Percentiles rank a stretch among this genome's conserved stretches.
These are phyloP conservation scores for Sebastes fasciatus DNA, from an alignment of 2,113 vertebrate genomes.

Conservation along the genomic window DNA sequence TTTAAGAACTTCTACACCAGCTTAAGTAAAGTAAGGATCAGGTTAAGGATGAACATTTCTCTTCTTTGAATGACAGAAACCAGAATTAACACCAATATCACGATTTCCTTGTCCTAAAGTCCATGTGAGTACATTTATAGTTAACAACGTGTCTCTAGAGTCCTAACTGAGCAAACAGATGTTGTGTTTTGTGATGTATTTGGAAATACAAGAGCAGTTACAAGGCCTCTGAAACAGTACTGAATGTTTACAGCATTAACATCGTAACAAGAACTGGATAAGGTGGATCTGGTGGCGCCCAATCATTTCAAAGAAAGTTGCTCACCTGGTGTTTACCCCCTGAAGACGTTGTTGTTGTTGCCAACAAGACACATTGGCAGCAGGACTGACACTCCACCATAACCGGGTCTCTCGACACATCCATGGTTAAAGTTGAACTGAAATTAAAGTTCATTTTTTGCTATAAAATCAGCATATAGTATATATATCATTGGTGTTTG, in stretches of 20 bases:
- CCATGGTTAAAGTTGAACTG: not conserved
- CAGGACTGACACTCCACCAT: conserved; percentile 6
- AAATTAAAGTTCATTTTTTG: not conserved
- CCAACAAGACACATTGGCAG: conserved; percentile 8
- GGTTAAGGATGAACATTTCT: conserved; percentile 17
- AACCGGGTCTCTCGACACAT: not conserved
- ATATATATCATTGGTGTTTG: too few relatives aligned
- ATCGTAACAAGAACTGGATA: conserved; percentile 2
- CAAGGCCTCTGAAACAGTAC: conserved; percentile 57
- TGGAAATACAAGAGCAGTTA: conserved; percentile 44
- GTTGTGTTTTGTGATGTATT: conserved; percentile 4
- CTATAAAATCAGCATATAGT: not conserved
- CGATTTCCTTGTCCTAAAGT: conserved; percentile 45
- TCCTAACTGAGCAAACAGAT: conserved; percentile 25
- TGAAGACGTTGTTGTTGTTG: not conserved
- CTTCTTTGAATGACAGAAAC: conserved; percentile 34
- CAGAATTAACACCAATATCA: conserved; percentile 37
- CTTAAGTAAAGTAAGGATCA: conserved; percentile 19
- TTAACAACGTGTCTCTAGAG: conserved; percentile 51
- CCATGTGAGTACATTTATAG: conserved; percentile 31
- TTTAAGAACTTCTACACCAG: conserved; percentile 39
- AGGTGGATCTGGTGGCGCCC: not conserved
- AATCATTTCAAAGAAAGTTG: not conserved
- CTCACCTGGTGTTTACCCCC: not conserved
- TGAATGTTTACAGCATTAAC: conserved; percentile 45